phyloP scores from a whole-genome alignment of 2,888 invertebrate genomes.

The Molanna angustata region DNA sequence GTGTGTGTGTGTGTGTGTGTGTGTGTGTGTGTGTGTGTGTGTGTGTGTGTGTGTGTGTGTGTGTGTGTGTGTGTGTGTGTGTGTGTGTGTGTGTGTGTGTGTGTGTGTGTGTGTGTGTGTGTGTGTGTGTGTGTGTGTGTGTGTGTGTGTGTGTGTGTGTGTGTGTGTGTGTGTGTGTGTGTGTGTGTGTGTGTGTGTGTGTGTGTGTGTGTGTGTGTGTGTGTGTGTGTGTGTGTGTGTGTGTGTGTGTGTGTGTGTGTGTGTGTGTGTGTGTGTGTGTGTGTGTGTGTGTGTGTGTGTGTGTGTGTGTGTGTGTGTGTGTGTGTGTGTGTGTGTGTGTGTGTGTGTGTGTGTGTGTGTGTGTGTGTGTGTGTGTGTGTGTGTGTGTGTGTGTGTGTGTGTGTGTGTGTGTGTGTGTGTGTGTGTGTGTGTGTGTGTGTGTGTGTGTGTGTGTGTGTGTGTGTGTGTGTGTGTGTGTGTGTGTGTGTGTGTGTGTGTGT shows the following conservation, averaged over 20 bases:
- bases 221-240: background rate
- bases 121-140: background rate
- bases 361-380: background rate
- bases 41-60: background rate
- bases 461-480: background rate
- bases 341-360: background rate
- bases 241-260: background rate
- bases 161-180: background rate
- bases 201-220: background rate
- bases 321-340: background rate
- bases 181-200: background rate
- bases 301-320: background rate
- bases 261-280: background rate
- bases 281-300: background rate
- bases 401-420: background rate
- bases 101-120: background rate
- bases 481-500: background rate
- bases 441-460: background rate
- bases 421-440: background rate
- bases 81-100: background rate
- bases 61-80: background rate
- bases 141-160: background rate
- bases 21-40: background rate
- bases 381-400: background rate
- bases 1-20: background rate